These are phyloP conservation scores for Apocheima hispidaria DNA, from an alignment of 2,888 invertebrate species.

Conservation along the genomic window DNA sequence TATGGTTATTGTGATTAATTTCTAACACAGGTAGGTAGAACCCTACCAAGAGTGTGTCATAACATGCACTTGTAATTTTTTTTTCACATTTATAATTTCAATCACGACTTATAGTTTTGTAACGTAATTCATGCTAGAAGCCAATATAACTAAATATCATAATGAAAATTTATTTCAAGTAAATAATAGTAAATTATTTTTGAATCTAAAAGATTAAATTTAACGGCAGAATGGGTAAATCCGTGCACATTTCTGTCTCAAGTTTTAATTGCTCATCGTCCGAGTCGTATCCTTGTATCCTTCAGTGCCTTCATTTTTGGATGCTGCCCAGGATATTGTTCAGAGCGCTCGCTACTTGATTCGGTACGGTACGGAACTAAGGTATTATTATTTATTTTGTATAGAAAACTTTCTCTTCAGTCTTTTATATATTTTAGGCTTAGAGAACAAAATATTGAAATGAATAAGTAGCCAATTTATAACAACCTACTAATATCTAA, in stretches of 20 bases:
- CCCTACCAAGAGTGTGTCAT: too few relatives aligned
- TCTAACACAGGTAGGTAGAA: too few relatives aligned
- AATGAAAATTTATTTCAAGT: neutral
- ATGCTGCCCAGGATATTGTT: constrained; percentile 51
- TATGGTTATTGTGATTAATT: too few relatives aligned
- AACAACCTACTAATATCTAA: too few relatives aligned
- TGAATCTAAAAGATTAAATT: constrained; percentile 59
- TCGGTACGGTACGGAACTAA: constrained; percentile 37
- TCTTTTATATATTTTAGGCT: too few relatives aligned
- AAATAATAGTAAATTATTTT: neutral
- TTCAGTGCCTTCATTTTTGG: constrained; percentile 49
- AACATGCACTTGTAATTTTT: too few relatives aligned
- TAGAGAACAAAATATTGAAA: too few relatives aligned
- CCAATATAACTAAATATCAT: neutral
- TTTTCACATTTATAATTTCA: too few relatives aligned
- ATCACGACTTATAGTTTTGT: too few relatives aligned
- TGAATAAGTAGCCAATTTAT: too few relatives aligned
- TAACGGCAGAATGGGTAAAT: constrained; percentile 69
- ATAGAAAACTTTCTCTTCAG: neutral
- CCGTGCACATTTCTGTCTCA: constrained; percentile 63
- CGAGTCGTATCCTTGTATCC: constrained; percentile 78
- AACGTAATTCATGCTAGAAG: too few relatives aligned
- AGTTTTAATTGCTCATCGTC: constrained; percentile 79
- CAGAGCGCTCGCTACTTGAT: constrained; percentile 43
- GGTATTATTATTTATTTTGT: constrained; percentile 7